These are phyloP conservation scores for Leucania comma DNA, from an alignment of 2,888 invertebrate genomes.

Conservation along the genomic window DNA sequence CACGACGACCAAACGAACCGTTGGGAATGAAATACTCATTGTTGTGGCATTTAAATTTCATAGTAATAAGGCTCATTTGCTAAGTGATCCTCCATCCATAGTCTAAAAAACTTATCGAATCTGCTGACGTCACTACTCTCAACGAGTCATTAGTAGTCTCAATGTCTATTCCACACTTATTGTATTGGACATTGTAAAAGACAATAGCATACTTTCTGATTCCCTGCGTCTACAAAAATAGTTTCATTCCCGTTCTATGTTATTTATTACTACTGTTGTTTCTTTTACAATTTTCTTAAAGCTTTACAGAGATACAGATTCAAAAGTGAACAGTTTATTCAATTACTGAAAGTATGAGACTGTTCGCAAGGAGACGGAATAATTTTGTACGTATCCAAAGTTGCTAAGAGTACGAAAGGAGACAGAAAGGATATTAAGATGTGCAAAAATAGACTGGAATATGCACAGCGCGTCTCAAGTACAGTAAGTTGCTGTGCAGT, in stretches of 20 bases:
- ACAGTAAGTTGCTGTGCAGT: conserved; percentile 18
- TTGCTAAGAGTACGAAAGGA: conserved; percentile 35
- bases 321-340: conserved; percentile 37
- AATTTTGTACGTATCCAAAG: conserved; percentile 10
- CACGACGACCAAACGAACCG: conserved; percentile 75
- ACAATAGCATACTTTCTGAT: conserved; percentile 14
- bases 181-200: conserved; percentile 9
- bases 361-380: conserved; percentile 15
- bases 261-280: conserved; percentile 7
- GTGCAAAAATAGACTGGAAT: conserved; percentile 53
- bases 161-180: conserved; percentile 15
- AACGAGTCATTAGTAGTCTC: conserved; percentile 16
- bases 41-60: conserved; percentile 47
- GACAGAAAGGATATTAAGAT: conserved; percentile 41
- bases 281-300: conserved; percentile 13
- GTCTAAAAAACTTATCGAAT: conserved; percentile 14
- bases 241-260: conserved; percentile 8
- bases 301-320: conserved; percentile 21
- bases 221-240: conserved; percentile 7
- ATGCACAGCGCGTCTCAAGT: conserved; percentile 39
- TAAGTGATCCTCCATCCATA: conserved; percentile 9
- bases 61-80: conserved; percentile 32
- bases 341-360: conserved; percentile 28
- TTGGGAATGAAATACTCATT: conserved; percentile 72
- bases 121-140: conserved; percentile 12